Evolutionary conservation across 2,113 vertebrate genomes (phyloP).

Genomic region (Mola mola): DNA sequence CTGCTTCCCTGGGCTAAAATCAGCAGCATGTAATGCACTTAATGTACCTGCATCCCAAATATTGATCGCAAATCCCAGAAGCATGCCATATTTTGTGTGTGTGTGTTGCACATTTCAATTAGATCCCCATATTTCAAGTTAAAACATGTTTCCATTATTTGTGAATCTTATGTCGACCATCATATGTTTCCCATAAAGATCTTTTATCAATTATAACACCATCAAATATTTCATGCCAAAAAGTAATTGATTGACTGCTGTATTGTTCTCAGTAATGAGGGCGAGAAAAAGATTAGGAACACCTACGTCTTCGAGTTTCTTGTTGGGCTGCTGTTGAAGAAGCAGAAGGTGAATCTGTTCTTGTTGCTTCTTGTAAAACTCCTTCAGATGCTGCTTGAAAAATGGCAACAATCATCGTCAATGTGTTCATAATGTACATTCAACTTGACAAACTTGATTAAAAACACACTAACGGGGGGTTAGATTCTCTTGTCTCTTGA

Average conservation of each 20-base stretch:
- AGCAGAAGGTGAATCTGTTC: constrained; percentile 93
- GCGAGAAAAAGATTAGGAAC: no score
- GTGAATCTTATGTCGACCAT: no score
- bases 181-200: no score
- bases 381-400: constrained; percentile 96
- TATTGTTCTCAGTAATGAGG: no score
- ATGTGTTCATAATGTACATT: background rate
- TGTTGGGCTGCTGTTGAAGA: constrained; percentile 90
- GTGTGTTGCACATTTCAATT: background rate
- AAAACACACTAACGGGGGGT: no score
- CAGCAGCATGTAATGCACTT: no score
- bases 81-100: background rate
- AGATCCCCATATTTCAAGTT: background rate
- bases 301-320: constrained; percentile 89
- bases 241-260: no score
- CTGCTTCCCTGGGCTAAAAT: no score
- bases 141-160: background rate
- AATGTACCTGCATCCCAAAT: no score
- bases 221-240: background rate
- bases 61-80: background rate
- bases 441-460: no score
- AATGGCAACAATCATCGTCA: background rate
- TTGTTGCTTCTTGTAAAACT: constrained; percentile 97
- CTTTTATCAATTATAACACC: background rate
- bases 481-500: no score